These are phyloP conservation scores for Allacma fusca DNA, from an alignment of 2,888 invertebrate species.

Conservation along the genomic window DNA sequence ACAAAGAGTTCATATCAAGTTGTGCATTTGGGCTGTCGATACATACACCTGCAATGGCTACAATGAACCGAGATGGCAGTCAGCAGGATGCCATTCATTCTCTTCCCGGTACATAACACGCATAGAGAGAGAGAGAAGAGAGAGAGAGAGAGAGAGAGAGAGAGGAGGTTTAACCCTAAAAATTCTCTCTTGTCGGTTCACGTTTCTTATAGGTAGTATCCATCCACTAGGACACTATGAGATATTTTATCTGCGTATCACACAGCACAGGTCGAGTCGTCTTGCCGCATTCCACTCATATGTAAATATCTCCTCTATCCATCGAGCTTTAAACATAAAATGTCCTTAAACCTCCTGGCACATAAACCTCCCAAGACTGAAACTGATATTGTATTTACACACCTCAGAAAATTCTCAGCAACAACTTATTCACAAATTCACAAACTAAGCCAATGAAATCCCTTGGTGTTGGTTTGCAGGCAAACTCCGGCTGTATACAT, in stretches of 20 bases:
- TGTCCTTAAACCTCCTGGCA: not conserved
- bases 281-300: constrained; percentile 3
- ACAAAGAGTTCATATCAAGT: not conserved
- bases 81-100: constrained; percentile 29
- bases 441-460: constrained; percentile 18
- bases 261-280: not conserved
- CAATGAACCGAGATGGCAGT: constrained; percentile 20
- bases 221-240: not conserved
- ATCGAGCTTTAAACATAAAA: not conserved
- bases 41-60: constrained; percentile 3
- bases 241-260: not conserved
- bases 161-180: not conserved
- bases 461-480: not conserved
- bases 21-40: not conserved
- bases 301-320: not conserved
- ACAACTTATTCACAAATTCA: constrained; percentile 1
- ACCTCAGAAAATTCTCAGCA: not conserved
- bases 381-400: constrained; percentile 18
- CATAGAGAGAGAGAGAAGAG: not conserved
- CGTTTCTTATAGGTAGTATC: not conserved
- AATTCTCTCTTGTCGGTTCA: not conserved
- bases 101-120: not conserved
- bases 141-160: no score
- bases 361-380: not conserved
- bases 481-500: not conserved